Percentiles rank a stretch among this genome's conserved stretches.
phyloP scores from a whole-genome alignment of 2,113 vertebrate species.

The Petaurus breviceps region DNA sequence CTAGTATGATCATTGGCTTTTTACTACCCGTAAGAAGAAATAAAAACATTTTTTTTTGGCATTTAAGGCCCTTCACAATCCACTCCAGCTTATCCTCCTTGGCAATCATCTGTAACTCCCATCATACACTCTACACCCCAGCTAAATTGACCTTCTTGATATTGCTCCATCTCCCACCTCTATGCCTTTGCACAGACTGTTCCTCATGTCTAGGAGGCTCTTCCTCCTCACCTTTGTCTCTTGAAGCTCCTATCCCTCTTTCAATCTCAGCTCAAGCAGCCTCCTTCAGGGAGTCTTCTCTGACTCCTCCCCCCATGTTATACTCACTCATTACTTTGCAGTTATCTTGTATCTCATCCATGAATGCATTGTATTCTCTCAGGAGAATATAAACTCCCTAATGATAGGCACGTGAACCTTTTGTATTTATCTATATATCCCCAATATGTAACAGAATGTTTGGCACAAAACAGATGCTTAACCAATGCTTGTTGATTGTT shows the following conservation, averaged over 20 bases:
- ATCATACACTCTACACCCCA: neutral
- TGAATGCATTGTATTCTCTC: neutral
- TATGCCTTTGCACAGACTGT: neutral
- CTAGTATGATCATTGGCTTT: neutral
- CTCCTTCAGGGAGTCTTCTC: neutral
- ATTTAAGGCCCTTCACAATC: neutral
- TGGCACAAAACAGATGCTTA: neutral
- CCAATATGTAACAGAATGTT: neutral
- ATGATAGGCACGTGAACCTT: neutral
- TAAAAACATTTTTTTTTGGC: neutral
- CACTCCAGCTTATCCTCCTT: neutral
- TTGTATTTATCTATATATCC: neutral
- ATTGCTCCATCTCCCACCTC: neutral
- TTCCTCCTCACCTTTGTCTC: neutral
- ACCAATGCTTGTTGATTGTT: neutral
- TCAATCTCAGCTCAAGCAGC: neutral
- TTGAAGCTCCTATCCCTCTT: neutral
- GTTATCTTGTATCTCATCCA: neutral
- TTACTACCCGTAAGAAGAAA: neutral
- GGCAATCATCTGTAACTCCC: neutral
- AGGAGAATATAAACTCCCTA: neutral
- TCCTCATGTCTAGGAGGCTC: neutral
- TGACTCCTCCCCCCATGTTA: neutral
- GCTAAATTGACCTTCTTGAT: neutral
- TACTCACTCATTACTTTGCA: neutral